These are phyloP conservation scores for Lithobates sylvaticus DNA, from an alignment of 2,797 vertebrate genomes.

Conservation along the genomic window DNA sequence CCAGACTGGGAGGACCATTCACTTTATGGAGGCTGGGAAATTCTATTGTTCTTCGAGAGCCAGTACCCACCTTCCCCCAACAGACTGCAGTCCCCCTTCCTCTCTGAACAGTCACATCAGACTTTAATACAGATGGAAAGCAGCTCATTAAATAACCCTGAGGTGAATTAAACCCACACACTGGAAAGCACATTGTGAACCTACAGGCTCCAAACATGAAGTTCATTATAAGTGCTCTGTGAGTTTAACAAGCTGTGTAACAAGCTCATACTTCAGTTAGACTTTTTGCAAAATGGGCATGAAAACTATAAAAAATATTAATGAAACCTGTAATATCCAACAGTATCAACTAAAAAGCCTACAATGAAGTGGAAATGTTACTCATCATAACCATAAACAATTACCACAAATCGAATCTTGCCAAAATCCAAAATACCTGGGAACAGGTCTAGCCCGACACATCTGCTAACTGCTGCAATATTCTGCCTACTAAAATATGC, in stretches of 20 bases:
- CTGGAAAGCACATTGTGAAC: conserved; percentile 6
- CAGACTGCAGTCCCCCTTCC: conserved; percentile 16
- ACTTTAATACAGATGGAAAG: conserved; percentile 36
- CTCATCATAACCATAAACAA: not conserved
- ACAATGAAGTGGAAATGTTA: not conserved
- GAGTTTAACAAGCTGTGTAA: conserved; percentile 54
- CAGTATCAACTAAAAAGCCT: not conserved
- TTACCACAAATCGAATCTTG: not conserved
- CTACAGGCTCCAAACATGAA: conserved; percentile 10
- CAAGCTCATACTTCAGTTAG: conserved; percentile 5
- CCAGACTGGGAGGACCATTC: conserved; percentile 28
- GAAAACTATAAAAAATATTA: conserved; percentile 1
- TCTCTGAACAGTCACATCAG: conserved; percentile 10
- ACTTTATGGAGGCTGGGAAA: conserved; percentile 19
- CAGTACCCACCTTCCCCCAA: conserved; percentile 25
- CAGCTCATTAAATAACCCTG: conserved; percentile 39
- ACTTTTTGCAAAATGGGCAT: conserved; percentile 22
- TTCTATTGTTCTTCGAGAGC: conserved; percentile 16
- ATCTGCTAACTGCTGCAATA: not conserved
- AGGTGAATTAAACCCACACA: conserved; percentile 50
- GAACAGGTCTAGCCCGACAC: not conserved
- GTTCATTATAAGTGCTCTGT: conserved; percentile 26
- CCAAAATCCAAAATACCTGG: not conserved
- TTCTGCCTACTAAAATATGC: not conserved
- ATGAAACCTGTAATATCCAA: not conserved